Evolutionary conservation across 2,113 vertebrate genomes (phyloP).

Genomic region (Centrocercus urophasianus): DNA sequence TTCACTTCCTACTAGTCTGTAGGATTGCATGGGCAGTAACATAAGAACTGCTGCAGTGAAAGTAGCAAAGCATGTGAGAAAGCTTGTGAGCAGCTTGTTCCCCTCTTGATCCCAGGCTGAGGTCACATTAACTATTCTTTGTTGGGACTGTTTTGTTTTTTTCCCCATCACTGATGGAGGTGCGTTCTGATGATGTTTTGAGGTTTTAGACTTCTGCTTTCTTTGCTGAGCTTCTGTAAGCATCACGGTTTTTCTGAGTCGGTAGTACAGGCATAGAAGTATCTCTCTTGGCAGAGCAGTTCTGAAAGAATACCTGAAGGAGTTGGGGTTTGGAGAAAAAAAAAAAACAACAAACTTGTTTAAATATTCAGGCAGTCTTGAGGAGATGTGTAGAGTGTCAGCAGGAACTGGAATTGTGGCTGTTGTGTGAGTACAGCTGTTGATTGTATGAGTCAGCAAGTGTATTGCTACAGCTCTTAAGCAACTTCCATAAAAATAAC

Average conservation of each 20-base stretch:
- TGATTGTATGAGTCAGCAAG: not conserved
- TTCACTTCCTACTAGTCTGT: not conserved
- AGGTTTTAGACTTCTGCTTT: not conserved
- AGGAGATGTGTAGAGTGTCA: not conserved
- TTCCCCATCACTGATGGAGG: not conserved
- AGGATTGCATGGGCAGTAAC: not conserved
- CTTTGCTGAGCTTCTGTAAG: not conserved
- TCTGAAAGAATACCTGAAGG: not conserved
- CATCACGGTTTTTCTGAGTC: not conserved
- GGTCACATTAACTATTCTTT: not conserved
- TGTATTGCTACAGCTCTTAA: not conserved
- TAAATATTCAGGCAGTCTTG: not conserved
- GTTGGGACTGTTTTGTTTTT: not conserved
- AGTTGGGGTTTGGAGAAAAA: not conserved
- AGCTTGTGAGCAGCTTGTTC: not conserved
- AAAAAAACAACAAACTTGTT: not conserved
- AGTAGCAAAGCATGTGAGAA: not conserved
- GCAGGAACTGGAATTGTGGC: not conserved
- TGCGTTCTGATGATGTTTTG: not conserved
- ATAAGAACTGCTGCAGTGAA: not conserved
- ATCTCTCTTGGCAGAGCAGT: not conserved
- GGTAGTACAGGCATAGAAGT: not conserved
- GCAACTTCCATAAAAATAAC: not conserved
- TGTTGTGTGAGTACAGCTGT: not conserved
- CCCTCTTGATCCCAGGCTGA: not conserved